Base-by-base conservation (phyloP, 2,888 invertebrate genomes). In the Drosophila engyochracea region DNA sequence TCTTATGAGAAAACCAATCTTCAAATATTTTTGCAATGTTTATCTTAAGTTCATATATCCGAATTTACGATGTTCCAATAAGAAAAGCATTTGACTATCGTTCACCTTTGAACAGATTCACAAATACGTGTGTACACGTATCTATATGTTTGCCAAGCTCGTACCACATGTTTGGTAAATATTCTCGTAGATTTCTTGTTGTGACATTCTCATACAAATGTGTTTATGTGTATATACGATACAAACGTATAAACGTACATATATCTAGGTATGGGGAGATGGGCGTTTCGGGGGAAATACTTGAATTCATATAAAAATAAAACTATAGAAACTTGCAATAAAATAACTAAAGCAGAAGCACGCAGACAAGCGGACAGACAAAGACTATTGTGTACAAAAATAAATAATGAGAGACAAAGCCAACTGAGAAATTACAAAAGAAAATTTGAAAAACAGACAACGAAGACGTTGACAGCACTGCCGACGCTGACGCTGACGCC, bases 241-340 rank as follows among this genome's bases (percentile, higher is more conserved):
- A 25, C 2, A 9, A 28, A 14, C 16, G 19, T 19, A 6, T 5
- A 12, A 16, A 41, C 4, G 9, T 44, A 41, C 2, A 30, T 10
- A 39, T 9, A 16, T 33, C 4, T 25, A 14, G 58, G 14, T n/a
- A 25, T 44, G 63, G 44, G 33, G 25, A 10, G 39, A 47, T 35
- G 60, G 31, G 33, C 31, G 12, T 33, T 33, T 22, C 14, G 2
- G 16, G 47, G 41, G 39, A 67, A 64, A 74, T 83, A 66, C 65
- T 72, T 73, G 75, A 83, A 81, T 83, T 80, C 75, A 83, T 82
- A 80, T 85, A 81, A 79, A 89, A 86, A 81, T 90, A 78, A 82
- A 74, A 69, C 75, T 74, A 70, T 70, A 77, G 63, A 82, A 70
- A 68, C 73, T 69, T 81, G 71, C 79, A 83, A 83, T 85, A 81